Evolutionary conservation across 2,113 vertebrate genomes (phyloP), one percentile per base, ranked within the genome.

Genomic region (Triplophysa tibetana): DNA sequence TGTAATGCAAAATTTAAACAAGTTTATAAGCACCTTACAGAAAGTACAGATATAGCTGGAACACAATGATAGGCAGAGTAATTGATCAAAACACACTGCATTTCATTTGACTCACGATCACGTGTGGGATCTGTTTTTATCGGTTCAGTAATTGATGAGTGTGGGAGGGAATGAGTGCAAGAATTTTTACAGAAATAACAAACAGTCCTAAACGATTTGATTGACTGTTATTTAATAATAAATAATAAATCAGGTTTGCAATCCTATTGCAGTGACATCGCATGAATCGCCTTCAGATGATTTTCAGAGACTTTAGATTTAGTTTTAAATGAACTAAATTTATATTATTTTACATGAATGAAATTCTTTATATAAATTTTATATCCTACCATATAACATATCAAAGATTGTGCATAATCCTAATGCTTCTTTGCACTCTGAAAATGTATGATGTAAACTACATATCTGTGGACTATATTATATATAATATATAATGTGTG

Each of bases 191-290:
- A 12, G 48, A 50, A 66, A 66, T 21, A 66, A 19, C 3, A 33
- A 65, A 19, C n/a, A 65, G n/a, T 45, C 65, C 12, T 48, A 68
- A 50, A 70, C 17, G 6, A 13, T 56, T 70, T 13, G 17, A 56
- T n/a, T 70, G 69, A 70, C 69, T 56, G 50, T 54, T 72, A 56
- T 72, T 56, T 56, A 56, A 10, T 56, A n/a, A 11, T 56, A 10
- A 38, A 56, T 33, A 38, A 56, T 29, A 38, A 72, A 72, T 56
- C 52, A 72, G 68, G 48, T 54, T 2, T 29, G 3, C 26, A 24
- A 24, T 24, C 24, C 24, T 24, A 52, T 19, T 50, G 48, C 48
- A 14, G 23, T 69, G 48, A 7, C 24, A 70, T 52, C 52, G 16
- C 1, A 4, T 10, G 23, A 70, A 70, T 29, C 1, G 9, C 8